phyloP scores from a whole-genome alignment of 2,888 invertebrate genomes.

The Meandrusa payeni region DNA sequence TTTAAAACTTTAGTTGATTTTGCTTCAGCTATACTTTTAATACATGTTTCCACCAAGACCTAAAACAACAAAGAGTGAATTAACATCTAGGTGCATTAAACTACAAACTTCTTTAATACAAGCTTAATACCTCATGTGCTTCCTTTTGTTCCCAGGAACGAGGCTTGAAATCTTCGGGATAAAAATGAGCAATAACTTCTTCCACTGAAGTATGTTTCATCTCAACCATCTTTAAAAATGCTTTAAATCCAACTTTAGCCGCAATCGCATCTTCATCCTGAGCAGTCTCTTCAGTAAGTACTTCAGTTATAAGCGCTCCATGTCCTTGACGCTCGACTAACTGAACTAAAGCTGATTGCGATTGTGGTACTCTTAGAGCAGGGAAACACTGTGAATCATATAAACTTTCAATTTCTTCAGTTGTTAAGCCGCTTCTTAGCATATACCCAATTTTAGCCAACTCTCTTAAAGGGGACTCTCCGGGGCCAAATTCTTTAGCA shows the following conservation, averaged over 20 bases:
- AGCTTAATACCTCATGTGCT: slow-evolving; percentile 79
- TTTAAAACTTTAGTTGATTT: slow-evolving; percentile 50
- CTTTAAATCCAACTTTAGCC: slow-evolving; percentile 91
- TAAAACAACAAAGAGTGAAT: slow-evolving; percentile 28
- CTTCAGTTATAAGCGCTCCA: slow-evolving; percentile 89
- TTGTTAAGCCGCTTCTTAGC: slow-evolving; percentile 87
- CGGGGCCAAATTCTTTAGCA: slow-evolving; percentile 89
- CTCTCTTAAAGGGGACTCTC: slow-evolving; percentile 89
- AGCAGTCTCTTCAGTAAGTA: slow-evolving; percentile 89
- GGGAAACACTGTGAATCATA: slow-evolving; percentile 91
- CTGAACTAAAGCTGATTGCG: slow-evolving; percentile 91
- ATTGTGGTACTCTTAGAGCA: slow-evolving; percentile 88
- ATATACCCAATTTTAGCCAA: slow-evolving; percentile 91
- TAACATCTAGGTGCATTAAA: no score
- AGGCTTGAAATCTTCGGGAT: slow-evolving; percentile 90
- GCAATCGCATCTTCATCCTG: slow-evolving; percentile 89
- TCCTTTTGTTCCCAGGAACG: slow-evolving; percentile 90
- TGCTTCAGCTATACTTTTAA: slow-evolving; percentile 51
- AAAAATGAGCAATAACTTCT: slow-evolving; percentile 90
- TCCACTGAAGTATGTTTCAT: slow-evolving; percentile 90
- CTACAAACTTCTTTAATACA: background rate
- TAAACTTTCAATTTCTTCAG: slow-evolving; percentile 87
- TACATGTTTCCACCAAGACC: slow-evolving; percentile 55
- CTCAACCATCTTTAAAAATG: slow-evolving; percentile 92
- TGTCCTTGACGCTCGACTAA: slow-evolving; percentile 92